phyloP scores from a whole-genome alignment of 2,797 vertebrate genomes.

The Phataginus tetradactyla region DNA sequence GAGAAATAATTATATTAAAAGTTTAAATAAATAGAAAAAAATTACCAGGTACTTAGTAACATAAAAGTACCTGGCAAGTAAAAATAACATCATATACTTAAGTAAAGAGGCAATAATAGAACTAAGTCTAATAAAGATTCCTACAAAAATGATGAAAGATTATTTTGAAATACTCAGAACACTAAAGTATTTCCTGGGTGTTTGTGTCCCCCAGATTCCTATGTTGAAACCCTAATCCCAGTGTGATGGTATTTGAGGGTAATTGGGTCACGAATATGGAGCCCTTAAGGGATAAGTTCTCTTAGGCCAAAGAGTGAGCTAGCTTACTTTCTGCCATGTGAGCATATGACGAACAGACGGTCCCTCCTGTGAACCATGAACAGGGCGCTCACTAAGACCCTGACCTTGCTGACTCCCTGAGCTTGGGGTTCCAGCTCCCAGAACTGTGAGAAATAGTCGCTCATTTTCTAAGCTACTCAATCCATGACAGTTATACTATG shows the following conservation, averaged over 20 bases:
- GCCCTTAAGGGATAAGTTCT: not conserved
- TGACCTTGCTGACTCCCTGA: not conserved
- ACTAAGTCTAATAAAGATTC: not conserved
- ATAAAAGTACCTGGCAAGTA: not conserved
- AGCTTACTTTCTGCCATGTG: not conserved
- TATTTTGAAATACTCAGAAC: not conserved
- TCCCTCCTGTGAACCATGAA: not conserved
- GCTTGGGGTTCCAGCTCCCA: not conserved
- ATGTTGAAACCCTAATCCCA: not conserved
- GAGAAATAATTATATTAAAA: not conserved
- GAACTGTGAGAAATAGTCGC: not conserved
- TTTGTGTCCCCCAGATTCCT: not conserved
- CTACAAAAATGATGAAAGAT: not conserved
- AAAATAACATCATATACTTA: not conserved
- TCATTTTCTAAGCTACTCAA: not conserved
- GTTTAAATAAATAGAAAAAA: not conserved
- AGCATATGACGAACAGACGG: not conserved
- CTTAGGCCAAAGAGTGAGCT: not conserved
- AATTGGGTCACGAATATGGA: not conserved
- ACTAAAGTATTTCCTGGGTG: not conserved
- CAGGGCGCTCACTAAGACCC: not conserved
- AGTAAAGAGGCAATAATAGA: not conserved
- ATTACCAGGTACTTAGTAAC: not conserved
- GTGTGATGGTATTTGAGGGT: not conserved
- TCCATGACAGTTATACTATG: not conserved